Evolutionary conservation across 2,113 vertebrate species (phyloP), one percentile per base, ranked within the genome.

Genomic region (Engraulis encrasicolus): DNA sequence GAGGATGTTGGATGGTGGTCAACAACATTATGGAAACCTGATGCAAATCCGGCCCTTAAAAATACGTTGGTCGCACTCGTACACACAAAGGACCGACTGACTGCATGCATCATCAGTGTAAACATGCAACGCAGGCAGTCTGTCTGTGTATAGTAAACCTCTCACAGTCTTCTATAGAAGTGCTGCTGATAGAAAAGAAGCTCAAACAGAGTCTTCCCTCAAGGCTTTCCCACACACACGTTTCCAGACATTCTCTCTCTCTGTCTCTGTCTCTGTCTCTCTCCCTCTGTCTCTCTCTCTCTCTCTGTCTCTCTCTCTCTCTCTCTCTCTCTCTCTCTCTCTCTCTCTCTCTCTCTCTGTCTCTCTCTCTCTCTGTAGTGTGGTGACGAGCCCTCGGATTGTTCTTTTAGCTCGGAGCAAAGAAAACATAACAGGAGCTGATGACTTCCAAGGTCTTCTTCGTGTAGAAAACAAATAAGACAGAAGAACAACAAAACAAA

Each of bases 1-100:
- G 40, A 45, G 40, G 40, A 5, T 3, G 40, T 5, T 45, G 40
- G 31, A n/a, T n/a, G n/a, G n/a, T n/a, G 66, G 27, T 15, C 66
- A 34, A 27, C 88, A 90, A 40, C 87, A 88, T 89, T 86, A 89
- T 87, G 89, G 86, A 92, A 90, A 92, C 48, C 77, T 84, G 27
- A 91, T 89, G 87, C 84, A 91, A 92, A 92, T 89, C 48, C 58
- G 83, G 80, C 58, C 37, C 6, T 31, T 20, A 50, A 15, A 81
- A 27, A 79, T 78, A 80, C 45, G 79, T 78, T 36, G 80, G n/a
- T n/a, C n/a, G n/a, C n/a, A n/a, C n/a, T n/a, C n/a, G 7, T 52
- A 80, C 7, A 54, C 17, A 87, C 86, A 87, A 90, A 86, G 49
- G 38, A 48, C 50, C 48, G 54, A 82, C 34, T 83, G 49, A 85